Conservation (phyloP, 2,797 vertebrate species). For the Percopsis omiscomaycus region DNA sequence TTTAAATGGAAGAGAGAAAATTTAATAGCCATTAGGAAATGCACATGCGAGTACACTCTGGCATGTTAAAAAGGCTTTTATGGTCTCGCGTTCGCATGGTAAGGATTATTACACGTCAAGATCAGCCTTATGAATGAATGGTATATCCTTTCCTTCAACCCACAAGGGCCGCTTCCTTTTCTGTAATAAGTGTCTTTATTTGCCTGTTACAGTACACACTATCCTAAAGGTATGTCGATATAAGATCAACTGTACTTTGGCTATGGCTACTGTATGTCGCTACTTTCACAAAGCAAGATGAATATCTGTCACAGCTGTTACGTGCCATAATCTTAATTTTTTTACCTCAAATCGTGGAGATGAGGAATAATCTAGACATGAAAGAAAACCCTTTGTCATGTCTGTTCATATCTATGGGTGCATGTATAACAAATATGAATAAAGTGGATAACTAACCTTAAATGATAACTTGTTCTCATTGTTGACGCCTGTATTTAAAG, state of each 20-base stretch:
- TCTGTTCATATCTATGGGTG: conserved; percentile 6
- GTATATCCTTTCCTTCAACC: conserved; percentile 25
- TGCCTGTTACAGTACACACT: conserved; percentile 8
- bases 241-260: conserved; percentile 25
- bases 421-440: conserved; percentile 47
- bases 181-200: conserved; percentile 15
- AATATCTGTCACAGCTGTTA: neutral
- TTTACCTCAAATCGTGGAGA: too few species aligned
- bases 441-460: conserved; percentile 38
- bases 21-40: conserved; percentile 1
- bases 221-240: conserved; percentile 14
- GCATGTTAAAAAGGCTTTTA: neutral
- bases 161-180: conserved; percentile 18
- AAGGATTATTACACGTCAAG: neutral
- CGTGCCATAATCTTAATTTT: conserved; percentile 1
- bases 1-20: neutral
- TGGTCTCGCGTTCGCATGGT: neutral
- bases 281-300: conserved; percentile 20
- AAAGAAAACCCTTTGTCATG: neutral
- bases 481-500: neutral
- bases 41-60: neutral
- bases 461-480: conserved; percentile 4
- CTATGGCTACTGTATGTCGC: conserved; percentile 7
- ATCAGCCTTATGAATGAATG: neutral
- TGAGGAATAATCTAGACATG: too few species aligned